Conservation (phyloP, 2,113 vertebrate species). For the Eleginops maclovinus region DNA sequence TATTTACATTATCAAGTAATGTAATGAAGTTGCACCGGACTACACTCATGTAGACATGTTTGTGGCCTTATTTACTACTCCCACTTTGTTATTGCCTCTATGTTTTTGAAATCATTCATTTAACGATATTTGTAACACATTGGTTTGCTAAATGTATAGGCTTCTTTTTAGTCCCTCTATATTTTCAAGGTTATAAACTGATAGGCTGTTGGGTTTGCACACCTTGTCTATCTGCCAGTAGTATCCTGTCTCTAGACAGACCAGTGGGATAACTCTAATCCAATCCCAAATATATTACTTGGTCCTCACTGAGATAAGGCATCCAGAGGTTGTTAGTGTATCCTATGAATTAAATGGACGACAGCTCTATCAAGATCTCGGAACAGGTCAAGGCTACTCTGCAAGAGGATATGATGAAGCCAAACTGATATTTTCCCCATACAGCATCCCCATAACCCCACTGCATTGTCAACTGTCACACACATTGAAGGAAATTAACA, state of each 20-base stretch:
- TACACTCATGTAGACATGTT: background rate
- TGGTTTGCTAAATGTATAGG: slow-evolving; percentile 2
- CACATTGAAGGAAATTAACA: slow-evolving; percentile 9
- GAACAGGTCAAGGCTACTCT: slow-evolving; percentile 64
- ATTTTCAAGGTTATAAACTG: slow-evolving; percentile 47
- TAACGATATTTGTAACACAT: background rate
- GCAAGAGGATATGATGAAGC: slow-evolving; percentile 66
- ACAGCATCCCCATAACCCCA: slow-evolving; percentile 10
- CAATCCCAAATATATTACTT: slow-evolving; percentile 74
- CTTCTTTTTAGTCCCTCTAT: slow-evolving; percentile 8
- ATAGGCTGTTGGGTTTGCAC: slow-evolving; percentile 35
- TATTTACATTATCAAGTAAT: no score
- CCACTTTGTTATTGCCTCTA: background rate
- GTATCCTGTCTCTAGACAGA: slow-evolving; percentile 11
- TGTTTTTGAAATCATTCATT: background rate
- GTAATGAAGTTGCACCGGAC: no score
- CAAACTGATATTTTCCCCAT: slow-evolving; percentile 30
- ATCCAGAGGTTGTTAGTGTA: slow-evolving; percentile 61
- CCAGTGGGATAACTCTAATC: slow-evolving; percentile 65
- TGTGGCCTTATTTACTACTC: background rate
- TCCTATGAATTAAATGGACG: slow-evolving; percentile 75
- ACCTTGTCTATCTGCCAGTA: slow-evolving; percentile 35
- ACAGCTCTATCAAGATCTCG: slow-evolving; percentile 73
- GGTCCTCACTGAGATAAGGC: slow-evolving; percentile 69
- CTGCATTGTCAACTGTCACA: slow-evolving; percentile 31